A percentile compares a stretch with the other conserved stretches of the same genome.
These are phyloP conservation scores for Vannuccia rotundouncinata DNA, from an alignment of 2,888 invertebrate genomes.

Conservation along the genomic window DNA sequence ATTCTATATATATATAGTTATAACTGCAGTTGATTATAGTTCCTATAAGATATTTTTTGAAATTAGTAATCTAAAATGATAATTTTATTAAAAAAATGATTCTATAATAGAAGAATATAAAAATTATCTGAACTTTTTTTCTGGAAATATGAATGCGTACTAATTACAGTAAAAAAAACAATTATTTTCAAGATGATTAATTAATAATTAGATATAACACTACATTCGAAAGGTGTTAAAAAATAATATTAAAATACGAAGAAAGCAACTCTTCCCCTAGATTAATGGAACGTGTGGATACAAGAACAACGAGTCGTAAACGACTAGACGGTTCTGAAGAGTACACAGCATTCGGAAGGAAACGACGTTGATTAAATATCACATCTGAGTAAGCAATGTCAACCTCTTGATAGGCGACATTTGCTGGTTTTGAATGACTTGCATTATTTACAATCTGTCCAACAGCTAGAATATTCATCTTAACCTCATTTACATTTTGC, in stretches of 20 bases:
- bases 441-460: conserved; percentile 61
- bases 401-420: conserved; percentile 59
- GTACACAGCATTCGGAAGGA: neutral
- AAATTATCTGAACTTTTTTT: too few relatives aligned
- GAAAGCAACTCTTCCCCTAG: conserved; percentile 58
- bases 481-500: conserved; percentile 46
- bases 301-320: conserved; percentile 54
- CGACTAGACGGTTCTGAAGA: neutral
- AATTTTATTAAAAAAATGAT: too few relatives aligned
- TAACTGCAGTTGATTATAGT: too few relatives aligned
- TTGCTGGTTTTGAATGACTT: conserved; percentile 54
- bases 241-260: conserved; percentile 52
- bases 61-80: too few relatives aligned
- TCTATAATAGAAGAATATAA: too few relatives aligned
- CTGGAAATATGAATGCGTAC: too few relatives aligned
- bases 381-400: conserved; percentile 44
- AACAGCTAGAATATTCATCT: conserved; percentile 57
- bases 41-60: too few relatives aligned
- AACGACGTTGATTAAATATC: neutral
- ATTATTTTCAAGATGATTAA: too few relatives aligned
- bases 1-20: too few relatives aligned
- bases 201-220: too few relatives aligned
- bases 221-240: too few relatives aligned
- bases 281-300: conserved; percentile 54
- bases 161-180: too few relatives aligned